Conservation (phyloP, 2,888 invertebrate genomes). For the Timandra comae region DNA sequence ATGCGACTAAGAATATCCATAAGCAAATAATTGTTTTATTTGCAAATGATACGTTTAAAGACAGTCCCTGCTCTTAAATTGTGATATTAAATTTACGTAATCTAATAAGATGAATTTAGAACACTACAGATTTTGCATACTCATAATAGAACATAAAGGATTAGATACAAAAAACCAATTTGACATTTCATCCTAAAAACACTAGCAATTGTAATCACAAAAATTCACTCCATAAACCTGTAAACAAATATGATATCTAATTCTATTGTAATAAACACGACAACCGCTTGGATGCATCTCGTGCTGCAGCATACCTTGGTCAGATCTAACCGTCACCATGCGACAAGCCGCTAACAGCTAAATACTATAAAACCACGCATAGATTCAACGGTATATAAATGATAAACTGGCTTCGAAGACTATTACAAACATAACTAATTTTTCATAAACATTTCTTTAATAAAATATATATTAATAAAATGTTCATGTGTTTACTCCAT, state of each 20-base stretch:
- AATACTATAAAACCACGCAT: slow-evolving; percentile 31
- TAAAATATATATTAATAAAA: too few species aligned
- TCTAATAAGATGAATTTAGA: too few species aligned
- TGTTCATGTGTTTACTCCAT: too few species aligned
- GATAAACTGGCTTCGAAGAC: slow-evolving; percentile 21
- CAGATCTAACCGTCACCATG: slow-evolving; percentile 56
- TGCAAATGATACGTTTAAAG: too few species aligned
- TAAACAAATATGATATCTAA: slow-evolving; percentile 19
- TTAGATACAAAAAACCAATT: too few species aligned
- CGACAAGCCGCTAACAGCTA: slow-evolving; percentile 54
- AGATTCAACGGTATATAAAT: slow-evolving; percentile 5
- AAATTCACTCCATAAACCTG: slow-evolving; percentile 35
- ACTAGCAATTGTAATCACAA: slow-evolving; percentile 16
- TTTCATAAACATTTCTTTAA: too few species aligned
- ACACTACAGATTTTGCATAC: not conserved
- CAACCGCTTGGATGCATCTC: slow-evolving; percentile 44
- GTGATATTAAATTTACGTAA: too few species aligned
- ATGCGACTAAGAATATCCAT: too few species aligned
- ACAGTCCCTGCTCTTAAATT: too few species aligned
- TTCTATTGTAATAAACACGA: slow-evolving; percentile 24
- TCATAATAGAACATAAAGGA: slow-evolving; percentile 10
- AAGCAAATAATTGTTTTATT: too few species aligned
- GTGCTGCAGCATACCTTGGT: slow-evolving; percentile 22
- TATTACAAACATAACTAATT: not conserved
- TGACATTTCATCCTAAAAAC: too few species aligned